Base-by-base conservation (phyloP, 2,888 invertebrate species). In the Apantesis nais region DNA sequence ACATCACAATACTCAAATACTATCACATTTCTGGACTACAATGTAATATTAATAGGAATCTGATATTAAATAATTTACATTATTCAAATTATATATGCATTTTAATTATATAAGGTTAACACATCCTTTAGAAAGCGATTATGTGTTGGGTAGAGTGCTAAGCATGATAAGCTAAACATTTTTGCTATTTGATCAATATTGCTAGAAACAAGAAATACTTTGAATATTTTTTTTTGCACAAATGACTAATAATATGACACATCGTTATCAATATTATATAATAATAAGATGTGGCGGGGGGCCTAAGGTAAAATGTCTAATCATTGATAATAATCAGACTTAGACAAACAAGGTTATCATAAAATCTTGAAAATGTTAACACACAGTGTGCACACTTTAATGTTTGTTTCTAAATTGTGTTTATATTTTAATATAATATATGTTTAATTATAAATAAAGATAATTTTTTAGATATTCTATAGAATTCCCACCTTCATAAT, bases 1-100 rank as follows among this genome's bases (percentile, higher is more conserved):
- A 72, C 72, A 69, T 70, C 66, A 67, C 71, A 67, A 67, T 68
- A 64, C 37, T 70, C 63, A 58, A 76, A 68, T 74, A 74, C 68
- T 73, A 83, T 83, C 81, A 81, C 83, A 75, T 71, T 70, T 66
- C 55, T 67, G 73, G 74, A 83, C 81, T 81, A 76, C 76, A 75
- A 70, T 71, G 22, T 75, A 71, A 72, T 75, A 67, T 72, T 63
- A 74, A 74, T 76, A 81, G 80, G 78, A 78, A 82, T 76, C 70
- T 62, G 11, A 68, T 74, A 72, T 74, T 37, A 70, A 74, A 74
- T 68, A 66, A 71, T 55, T 65, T 41, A 58, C 66, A 29, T 25
- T 39, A 58, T n/a, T 44, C 44, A 52, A 25, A 55, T 2, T 55
- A 22, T 34, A 22, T 22, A 31, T 55, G 31, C 37, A 39, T 41